phyloP scores from a whole-genome alignment of 1,140 invertebrate species.

The Antheraea pernyi region DNA sequence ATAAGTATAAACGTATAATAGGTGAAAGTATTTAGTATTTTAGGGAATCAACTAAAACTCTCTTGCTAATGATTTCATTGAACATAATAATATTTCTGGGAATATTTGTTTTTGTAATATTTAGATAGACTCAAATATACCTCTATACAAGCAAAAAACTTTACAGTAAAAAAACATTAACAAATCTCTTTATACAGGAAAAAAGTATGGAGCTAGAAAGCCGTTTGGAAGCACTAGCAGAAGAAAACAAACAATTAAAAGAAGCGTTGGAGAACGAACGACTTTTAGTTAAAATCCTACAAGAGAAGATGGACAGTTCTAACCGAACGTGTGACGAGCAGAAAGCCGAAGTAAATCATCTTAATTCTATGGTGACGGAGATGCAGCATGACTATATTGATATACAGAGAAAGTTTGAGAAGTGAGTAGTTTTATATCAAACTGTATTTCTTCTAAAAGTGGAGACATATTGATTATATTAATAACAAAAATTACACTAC shows the following conservation, averaged over 20 bases:
- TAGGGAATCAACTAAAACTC: no score
- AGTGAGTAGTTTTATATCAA: conserved; percentile 40
- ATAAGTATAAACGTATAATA: no score
- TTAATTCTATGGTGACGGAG: conserved; percentile 56
- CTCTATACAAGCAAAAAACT: no score
- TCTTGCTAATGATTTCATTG: no score
- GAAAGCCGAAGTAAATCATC: conserved; percentile 51
- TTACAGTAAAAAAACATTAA: no score
- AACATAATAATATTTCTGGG: no score
- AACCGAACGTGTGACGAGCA: conserved; percentile 49
- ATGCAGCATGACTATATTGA: conserved; percentile 65
- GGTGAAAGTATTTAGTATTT: no score
- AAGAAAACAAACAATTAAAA: conserved; percentile 69
- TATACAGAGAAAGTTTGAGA: conserved; percentile 65
- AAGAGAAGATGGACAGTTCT: conserved; percentile 54
- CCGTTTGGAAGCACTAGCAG: conserved; percentile 54
- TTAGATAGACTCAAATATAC: no score
- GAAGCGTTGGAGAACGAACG: conserved; percentile 68
- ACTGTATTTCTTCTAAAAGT: not conserved
- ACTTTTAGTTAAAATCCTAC: conserved; percentile 49
- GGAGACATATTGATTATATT: no score
- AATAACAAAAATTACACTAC: no score
- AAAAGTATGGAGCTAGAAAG: conserved; percentile 55
- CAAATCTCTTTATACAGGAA: conserved; percentile 38
- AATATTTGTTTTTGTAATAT: no score